phyloP scores from a whole-genome alignment of 2,797 vertebrate species.

The Gadopsis marmoratus region DNA sequence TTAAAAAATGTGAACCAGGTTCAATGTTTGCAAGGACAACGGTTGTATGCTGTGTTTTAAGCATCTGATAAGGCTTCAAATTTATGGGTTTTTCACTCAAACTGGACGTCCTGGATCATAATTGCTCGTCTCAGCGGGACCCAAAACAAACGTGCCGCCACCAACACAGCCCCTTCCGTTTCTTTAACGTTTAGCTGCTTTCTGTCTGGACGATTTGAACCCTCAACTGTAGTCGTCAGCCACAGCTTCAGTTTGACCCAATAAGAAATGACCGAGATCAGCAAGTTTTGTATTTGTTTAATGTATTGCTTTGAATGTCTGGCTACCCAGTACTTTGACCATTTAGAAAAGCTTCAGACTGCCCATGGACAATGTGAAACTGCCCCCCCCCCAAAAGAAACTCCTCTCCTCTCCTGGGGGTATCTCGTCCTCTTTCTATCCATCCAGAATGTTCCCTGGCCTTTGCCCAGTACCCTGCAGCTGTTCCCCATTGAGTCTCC shows the following conservation, averaged over 20 bases:
- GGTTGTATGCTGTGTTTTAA: background rate
- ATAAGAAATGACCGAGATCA: background rate
- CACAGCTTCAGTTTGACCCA: too few relatives aligned
- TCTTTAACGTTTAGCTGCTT: background rate
- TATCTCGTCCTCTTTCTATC: conserved; percentile 61
- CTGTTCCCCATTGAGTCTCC: conserved; percentile 78
- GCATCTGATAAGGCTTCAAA: background rate
- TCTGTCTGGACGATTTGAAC: background rate
- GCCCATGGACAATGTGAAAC: background rate
- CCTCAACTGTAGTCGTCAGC: background rate
- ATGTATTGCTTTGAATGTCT: background rate
- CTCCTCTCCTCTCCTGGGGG: conserved; percentile 64
- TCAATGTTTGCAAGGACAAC: background rate
- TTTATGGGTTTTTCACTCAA: background rate
- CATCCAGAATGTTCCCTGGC: conserved; percentile 74
- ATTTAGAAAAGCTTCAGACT: background rate
- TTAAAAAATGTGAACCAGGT: background rate
- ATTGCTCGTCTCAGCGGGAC: background rate
- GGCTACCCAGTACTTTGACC: background rate
- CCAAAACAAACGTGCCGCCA: background rate
- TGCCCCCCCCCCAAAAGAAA: too few relatives aligned
- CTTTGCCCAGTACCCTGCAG: conserved; percentile 76
- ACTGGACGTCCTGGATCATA: background rate
- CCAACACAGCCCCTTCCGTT: background rate
- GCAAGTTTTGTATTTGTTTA: too few relatives aligned